Base-by-base conservation (phyloP, 2,888 invertebrate species). In the Acanthosepion lycidas region DNA sequence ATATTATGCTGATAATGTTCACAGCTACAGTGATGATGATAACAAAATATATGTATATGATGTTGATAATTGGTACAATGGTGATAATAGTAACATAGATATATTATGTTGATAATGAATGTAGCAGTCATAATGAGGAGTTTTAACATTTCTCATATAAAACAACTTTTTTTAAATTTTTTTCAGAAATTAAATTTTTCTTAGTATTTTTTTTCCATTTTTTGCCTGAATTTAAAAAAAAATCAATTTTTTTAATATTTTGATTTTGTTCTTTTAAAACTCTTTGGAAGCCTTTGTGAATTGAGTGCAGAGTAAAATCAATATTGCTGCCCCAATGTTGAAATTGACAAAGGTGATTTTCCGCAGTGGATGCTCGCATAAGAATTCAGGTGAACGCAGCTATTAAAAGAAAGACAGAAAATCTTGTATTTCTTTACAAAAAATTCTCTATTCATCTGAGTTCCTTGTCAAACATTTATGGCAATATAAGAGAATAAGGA, bases 271-370 rank as follows among this genome's bases (percentile, higher is more conserved):
- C n/a, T 78, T 78, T n/a, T 78, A 8, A 23, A 78, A 78, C 15
- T 78, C n/a, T 78, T 78, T 78, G 78, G n/a, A 78, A 78, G n/a
- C 78, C 4, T 78, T 78, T 78, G n/a, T 33, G n/a, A 78, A 78
- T 78, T 15, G 78, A 78, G 78, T 78, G 78, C n/a, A n/a, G 78
- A n/a, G 78, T 78, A 78, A 78, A 78, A 78, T 78, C 78, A 78
- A 78, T 78, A 33, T 12, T 78, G 78, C 78, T 78, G 78, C n/a
- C n/a, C n/a, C n/a, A 33, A 78, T 78, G 78, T 78, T 78, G 78
- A 33, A 78, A 78, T 78, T 78, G 78, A 33, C 78, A 33, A 78
- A 33, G 78, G 78, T 78, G 78, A 78, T 78, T 78, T 78, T 33
- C 78, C n/a, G 78, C 78, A 78, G 78, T 78, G 78, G n/a, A 78